Evolutionary conservation across 2,888 invertebrate genomes (phyloP).

Genomic region (Tenthredo distinguenda): DNA sequence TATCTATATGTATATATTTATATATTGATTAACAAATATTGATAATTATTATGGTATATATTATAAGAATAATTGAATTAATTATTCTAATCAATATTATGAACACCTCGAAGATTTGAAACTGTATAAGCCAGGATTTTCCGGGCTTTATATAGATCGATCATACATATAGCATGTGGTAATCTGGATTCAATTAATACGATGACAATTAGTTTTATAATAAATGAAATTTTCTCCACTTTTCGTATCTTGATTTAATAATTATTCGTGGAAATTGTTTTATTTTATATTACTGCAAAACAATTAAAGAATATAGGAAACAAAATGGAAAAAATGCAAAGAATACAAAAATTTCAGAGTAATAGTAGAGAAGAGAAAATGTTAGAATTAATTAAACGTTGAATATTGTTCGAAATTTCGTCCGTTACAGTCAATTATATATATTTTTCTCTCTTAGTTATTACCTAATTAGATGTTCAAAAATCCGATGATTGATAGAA

Average conservation of each 20-base stretch:
- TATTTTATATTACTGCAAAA: too few relatives aligned
- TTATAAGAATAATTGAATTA: background rate
- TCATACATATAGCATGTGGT: too few relatives aligned
- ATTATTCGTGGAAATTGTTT: too few relatives aligned
- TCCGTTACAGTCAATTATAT: background rate
- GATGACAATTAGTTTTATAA: too few relatives aligned
- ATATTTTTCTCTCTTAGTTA: background rate
- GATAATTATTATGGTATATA: background rate
- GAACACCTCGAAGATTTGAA: background rate
- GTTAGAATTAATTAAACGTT: background rate
- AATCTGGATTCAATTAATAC: too few relatives aligned
- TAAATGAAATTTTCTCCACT: too few relatives aligned
- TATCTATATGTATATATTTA: background rate
- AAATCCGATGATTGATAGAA: background rate
- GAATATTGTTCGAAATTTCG: background rate
- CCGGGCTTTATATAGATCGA: background rate
- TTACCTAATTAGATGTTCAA: background rate
- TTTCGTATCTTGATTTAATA: too few relatives aligned
- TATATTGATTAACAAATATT: background rate
- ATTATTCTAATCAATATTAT: constrained; percentile 1
- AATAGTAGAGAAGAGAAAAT: background rate
- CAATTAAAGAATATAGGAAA: background rate
- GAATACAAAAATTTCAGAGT: background rate
- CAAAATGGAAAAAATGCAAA: background rate
- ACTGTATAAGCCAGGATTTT: background rate